Conservation (phyloP, 2,113 vertebrate species). For the Psilopsiagon aurifrons region DNA sequence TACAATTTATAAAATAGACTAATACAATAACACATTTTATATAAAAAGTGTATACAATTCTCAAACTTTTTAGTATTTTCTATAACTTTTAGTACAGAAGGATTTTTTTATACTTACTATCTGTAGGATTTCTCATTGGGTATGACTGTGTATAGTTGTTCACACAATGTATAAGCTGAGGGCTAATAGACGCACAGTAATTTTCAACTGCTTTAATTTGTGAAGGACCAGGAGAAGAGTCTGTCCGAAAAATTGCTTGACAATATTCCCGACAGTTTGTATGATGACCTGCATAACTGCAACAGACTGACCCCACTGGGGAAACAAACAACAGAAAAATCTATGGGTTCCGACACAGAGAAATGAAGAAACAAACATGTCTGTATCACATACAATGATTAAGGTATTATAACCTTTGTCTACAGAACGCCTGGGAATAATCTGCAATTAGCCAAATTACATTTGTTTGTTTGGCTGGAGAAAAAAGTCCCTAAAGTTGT, state of each 20-base stretch:
- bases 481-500: not conserved
- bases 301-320: constrained; percentile 95
- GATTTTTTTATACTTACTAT: constrained; percentile 83
- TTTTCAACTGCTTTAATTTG: constrained; percentile 95
- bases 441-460: not conserved
- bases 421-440: not conserved
- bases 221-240: constrained; percentile 93
- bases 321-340: not conserved
- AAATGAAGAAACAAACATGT: not conserved
- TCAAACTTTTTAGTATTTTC: not conserved
- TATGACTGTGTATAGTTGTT: constrained; percentile 97
- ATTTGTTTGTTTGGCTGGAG: not conserved
- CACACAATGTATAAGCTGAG: constrained; percentile 91
- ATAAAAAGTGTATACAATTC: not conserved
- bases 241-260: constrained; percentile 98
- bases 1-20: not conserved
- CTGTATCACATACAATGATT: not conserved
- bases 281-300: constrained; percentile 94
- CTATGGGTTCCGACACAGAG: not conserved
- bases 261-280: constrained; percentile 97
- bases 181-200: constrained; percentile 91
- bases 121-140: constrained; percentile 93
- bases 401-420: not conserved
- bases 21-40: not conserved
- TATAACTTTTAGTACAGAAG: not conserved